These are phyloP conservation scores for Myotis vivesi DNA, from an alignment of 2,797 vertebrate species.

Conservation along the genomic window DNA sequence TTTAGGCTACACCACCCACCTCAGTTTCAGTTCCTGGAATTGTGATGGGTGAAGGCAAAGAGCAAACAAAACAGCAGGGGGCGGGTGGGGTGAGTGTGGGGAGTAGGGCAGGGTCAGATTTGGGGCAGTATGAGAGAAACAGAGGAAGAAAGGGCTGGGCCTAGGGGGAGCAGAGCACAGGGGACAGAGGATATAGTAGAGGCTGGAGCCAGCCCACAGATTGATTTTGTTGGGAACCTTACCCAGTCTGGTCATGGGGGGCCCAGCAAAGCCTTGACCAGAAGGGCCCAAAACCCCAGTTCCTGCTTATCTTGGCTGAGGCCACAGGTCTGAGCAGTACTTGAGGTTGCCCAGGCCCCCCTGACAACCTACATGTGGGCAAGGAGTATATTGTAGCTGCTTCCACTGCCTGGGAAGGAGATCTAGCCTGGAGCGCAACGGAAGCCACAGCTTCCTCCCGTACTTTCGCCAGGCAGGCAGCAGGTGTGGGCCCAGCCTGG, in stretches of 20 bases:
- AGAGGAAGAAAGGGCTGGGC: background rate
- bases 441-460: constrained; percentile 85
- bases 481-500: constrained; percentile 62
- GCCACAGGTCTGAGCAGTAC: background rate
- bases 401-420: constrained; percentile 58
- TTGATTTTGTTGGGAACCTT: background rate
- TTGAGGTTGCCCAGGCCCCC: background rate
- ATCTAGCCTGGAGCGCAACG: constrained; percentile 45
- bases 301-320: background rate
- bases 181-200: background rate
- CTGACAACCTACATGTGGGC: background rate
- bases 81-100: background rate
- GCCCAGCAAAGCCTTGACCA: background rate
- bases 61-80: background rate
- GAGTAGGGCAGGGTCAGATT: background rate
- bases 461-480: constrained; percentile 62
- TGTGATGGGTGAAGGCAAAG: background rate
- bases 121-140: background rate
- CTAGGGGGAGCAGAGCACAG: background rate
- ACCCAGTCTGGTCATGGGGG: background rate
- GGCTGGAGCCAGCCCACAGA: background rate
- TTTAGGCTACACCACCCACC: background rate
- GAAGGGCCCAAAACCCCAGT: background rate
- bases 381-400: background rate
- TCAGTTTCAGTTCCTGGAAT: constrained; percentile 62